Conservation (phyloP, 2,797 vertebrate genomes). For the Eupleurogrammus muticus region DNA sequence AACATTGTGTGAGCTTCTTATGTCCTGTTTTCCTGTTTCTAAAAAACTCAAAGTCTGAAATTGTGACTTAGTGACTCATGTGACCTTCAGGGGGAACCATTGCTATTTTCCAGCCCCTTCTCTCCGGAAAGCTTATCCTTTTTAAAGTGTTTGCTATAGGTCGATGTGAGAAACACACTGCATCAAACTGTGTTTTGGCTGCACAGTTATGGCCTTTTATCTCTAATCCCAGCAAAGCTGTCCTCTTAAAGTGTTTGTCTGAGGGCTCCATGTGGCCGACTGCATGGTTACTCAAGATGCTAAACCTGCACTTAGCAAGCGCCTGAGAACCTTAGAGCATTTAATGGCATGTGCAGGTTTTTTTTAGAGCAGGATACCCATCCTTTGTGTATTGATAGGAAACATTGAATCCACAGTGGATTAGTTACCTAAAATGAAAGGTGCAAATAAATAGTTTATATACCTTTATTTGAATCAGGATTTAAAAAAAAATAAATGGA, state of each 20-base stretch:
- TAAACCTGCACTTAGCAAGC: conserved; percentile 67
- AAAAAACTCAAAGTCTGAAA: conserved; percentile 4
- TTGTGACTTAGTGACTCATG: conserved; percentile 29
- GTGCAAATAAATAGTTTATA: conserved; percentile 17
- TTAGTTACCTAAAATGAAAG: conserved; percentile 24
- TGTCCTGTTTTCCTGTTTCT: conserved; percentile 29
- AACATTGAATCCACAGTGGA: conserved; percentile 22
- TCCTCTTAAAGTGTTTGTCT: conserved; percentile 69
- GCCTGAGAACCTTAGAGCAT: conserved; percentile 62
- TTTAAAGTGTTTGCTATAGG: conserved; percentile 56
- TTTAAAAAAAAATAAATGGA: conserved; percentile 11
- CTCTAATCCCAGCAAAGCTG: conserved; percentile 58
- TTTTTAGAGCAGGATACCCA: conserved; percentile 40
- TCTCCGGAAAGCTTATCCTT: conserved; percentile 60
- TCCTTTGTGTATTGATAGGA: conserved; percentile 59
- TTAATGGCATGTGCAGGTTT: conserved; percentile 56
- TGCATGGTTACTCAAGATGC: conserved; percentile 52
- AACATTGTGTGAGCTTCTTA: conserved; percentile 10
- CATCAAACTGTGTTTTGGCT: conserved; percentile 66
- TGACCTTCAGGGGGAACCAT: conserved; percentile 40
- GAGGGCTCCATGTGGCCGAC: conserved; percentile 55
- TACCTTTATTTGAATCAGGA: conserved; percentile 2
- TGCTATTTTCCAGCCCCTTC: conserved; percentile 38
- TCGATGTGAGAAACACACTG: conserved; percentile 40
- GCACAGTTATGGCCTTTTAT: conserved; percentile 67